phyloP scores from a whole-genome alignment of 2,797 vertebrate genomes.

The Rallus crepitans region DNA sequence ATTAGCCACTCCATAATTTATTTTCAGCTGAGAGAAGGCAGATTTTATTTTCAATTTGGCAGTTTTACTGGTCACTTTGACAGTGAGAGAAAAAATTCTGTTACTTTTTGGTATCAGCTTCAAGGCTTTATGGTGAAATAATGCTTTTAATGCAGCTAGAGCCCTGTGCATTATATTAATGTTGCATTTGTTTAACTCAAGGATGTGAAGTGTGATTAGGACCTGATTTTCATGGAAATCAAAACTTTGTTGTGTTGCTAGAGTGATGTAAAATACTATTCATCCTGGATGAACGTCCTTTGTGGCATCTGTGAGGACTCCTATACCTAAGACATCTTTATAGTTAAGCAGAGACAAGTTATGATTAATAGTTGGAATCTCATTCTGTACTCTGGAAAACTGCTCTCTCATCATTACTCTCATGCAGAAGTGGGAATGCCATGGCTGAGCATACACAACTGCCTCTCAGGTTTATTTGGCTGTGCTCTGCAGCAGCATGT shows the following conservation, averaged over 20 bases:
- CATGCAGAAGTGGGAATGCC: neutral
- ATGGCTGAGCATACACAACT: neutral
- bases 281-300: neutral
- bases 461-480: neutral
- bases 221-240: neutral
- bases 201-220: neutral
- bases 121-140: neutral
- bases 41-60: neutral
- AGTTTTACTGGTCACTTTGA: neutral
- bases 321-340: neutral
- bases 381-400: neutral
- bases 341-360: neutral
- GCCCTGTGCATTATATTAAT: neutral
- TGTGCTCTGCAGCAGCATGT: neutral
- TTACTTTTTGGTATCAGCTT: neutral
- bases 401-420: neutral
- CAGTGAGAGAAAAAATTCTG: neutral
- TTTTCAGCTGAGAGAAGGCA: neutral
- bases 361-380: neutral
- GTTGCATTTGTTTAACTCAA: neutral
- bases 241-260: neutral
- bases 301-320: neutral
- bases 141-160: neutral
- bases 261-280: neutral
- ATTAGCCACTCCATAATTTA: neutral